phyloP scores from a whole-genome alignment of 23 tunicate genomes.

The Halocynthia roretzi region DNA sequence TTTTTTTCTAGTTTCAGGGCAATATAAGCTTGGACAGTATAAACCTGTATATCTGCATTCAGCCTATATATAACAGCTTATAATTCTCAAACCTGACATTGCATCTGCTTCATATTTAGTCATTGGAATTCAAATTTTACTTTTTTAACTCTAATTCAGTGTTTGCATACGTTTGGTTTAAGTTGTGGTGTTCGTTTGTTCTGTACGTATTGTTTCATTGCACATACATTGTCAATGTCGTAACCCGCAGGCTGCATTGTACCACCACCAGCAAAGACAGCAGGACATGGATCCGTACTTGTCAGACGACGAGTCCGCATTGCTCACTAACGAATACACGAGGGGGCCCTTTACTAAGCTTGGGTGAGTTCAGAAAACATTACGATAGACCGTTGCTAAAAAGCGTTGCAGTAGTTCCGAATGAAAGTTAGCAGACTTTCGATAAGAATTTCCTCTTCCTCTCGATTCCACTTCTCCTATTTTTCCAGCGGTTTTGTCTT shows the following conservation, averaged over 20 bases:
- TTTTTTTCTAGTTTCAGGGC: too few species aligned
- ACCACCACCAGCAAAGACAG: slow-evolving; percentile 28
- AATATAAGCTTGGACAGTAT: too few species aligned
- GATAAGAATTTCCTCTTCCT: too few species aligned
- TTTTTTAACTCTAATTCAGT: background rate
- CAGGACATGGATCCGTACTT: slow-evolving; percentile 10
- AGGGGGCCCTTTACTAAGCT: slow-evolving; percentile 44
- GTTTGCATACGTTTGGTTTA: background rate
- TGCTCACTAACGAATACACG: slow-evolving; percentile 26
- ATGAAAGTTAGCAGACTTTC: too few species aligned
- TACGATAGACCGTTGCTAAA: too few species aligned
- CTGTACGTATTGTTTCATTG: slow-evolving; percentile 1
- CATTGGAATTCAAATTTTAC: background rate
- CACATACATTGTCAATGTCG: background rate
- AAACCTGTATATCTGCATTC: too few species aligned
- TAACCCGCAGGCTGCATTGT: slow-evolving; percentile 35
- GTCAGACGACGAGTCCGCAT: slow-evolving; percentile 33
- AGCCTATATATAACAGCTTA: too few species aligned
- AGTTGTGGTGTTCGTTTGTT: background rate
- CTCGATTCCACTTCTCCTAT: too few species aligned
- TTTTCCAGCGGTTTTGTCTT: too few species aligned
- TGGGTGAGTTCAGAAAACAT: slow-evolving; percentile 31
- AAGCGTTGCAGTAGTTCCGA: too few species aligned
- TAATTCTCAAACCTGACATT: background rate
- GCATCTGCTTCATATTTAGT: background rate